phyloP scores from a whole-genome alignment of 2,113 vertebrate species.

The Thymallus thymallus region DNA sequence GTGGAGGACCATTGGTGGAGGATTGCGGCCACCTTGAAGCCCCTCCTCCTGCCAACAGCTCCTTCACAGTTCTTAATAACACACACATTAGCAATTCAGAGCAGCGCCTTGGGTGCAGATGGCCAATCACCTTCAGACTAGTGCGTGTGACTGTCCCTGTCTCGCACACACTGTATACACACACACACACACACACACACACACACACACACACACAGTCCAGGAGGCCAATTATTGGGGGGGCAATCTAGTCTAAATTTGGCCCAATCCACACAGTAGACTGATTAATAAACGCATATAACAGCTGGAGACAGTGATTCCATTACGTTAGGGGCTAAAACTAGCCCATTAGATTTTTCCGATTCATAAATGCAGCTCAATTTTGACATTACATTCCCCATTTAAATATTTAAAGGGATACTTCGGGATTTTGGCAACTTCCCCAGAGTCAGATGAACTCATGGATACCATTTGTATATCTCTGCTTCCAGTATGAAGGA shows the following conservation, averaged over 20 bases:
- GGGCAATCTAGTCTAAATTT: neutral
- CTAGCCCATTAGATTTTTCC: neutral
- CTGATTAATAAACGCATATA: neutral
- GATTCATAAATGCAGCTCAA: constrained; percentile 5
- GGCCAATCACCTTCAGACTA: constrained; percentile 20
- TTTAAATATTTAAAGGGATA: neutral
- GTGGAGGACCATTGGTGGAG: constrained; percentile 8
- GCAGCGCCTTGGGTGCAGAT: constrained; percentile 26
- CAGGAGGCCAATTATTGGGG: neutral
- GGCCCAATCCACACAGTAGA: neutral
- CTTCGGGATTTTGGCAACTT: no score
- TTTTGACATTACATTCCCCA: neutral
- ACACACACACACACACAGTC: neutral
- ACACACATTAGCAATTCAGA: constrained; percentile 34
- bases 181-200: neutral
- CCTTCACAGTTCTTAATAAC: constrained; percentile 24
- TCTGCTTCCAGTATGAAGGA: no score
- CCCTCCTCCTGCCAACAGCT: neutral
- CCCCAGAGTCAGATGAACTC: no score
- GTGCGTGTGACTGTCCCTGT: constrained; percentile 12
- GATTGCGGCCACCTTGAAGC: constrained; percentile 25
- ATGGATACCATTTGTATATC: no score
- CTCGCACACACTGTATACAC: neutral
- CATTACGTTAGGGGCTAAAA: neutral
- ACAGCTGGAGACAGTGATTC: neutral